Conservation (phyloP, 2,888 invertebrate genomes). For the Aphidoletes aphidimyza region DNA sequence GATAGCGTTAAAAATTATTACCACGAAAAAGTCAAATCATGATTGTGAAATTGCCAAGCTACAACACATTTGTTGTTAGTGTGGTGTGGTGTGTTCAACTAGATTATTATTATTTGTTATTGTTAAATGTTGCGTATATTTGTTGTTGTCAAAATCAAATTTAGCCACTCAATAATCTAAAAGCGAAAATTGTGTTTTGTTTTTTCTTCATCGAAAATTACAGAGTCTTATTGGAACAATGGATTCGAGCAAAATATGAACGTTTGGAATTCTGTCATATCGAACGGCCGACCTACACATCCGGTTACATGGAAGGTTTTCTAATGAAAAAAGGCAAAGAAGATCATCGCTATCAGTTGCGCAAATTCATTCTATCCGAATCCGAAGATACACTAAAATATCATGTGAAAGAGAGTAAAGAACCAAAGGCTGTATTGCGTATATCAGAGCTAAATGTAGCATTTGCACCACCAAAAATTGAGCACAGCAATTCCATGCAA, state of each 20-base stretch:
- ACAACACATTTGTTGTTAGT: too few relatives aligned
- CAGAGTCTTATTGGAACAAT: constrained; percentile 89
- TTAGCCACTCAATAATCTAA: too few relatives aligned
- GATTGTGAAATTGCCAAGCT: too few relatives aligned
- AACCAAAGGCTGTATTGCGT: constrained; percentile 83
- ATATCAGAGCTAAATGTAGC: constrained; percentile 86
- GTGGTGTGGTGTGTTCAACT: too few relatives aligned
- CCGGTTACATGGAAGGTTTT: constrained; percentile 85
- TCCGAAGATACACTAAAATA: constrained; percentile 83
- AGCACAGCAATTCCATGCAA: constrained; percentile 83
- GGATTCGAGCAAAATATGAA: constrained; percentile 91
- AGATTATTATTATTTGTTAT: too few relatives aligned
- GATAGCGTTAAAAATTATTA: too few relatives aligned
- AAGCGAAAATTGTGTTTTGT: too few relatives aligned
- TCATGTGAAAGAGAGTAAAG: constrained; percentile 78
- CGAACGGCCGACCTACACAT: constrained; percentile 81
- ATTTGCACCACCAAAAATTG: constrained; percentile 85
- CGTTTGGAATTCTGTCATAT: constrained; percentile 83
- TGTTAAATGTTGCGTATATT: too few relatives aligned
- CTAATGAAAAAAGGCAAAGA: constrained; percentile 91
- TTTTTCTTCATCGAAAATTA: constrained; percentile 4
- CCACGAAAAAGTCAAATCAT: too few relatives aligned
- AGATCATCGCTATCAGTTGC: constrained; percentile 82
- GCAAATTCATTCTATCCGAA: constrained; percentile 85
- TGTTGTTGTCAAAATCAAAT: too few relatives aligned